Base-by-base conservation (phyloP, 2,888 invertebrate species). In the Cryptocheilus praepositus region DNA sequence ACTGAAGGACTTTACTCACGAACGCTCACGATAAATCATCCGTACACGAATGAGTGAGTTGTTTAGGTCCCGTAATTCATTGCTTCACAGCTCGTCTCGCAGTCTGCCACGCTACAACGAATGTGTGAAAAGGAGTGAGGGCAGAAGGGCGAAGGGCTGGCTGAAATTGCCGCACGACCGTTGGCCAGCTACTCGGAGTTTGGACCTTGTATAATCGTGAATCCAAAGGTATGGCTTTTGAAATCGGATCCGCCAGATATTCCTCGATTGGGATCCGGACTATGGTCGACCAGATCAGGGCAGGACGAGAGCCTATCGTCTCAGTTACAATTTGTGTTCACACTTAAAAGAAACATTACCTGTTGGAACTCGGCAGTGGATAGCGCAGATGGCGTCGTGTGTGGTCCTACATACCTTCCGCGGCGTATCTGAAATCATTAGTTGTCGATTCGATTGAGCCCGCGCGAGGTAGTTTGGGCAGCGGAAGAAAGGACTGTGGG, bases 301-400 rank as follows among this genome's bases (percentile, higher is more conserved):
- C 61, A 63, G 52, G 60, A 53, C 67, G 61, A 70, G 70, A 73
- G 77, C 78, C 79, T 83, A 85, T 86, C 86, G 86, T 87, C 86
- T 87, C 87, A 86, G 87, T 87, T 87, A 87, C 87, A 87, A 87
- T 87, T 87, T 87, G 87, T 87, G 87, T 87, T 87, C 85, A 86
- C 87, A 87, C 87, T 87, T 86, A 86, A 87, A 87, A 87, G 86
- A 87, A 87, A 87, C 87, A 87, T 87, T 87, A 87, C 85, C 86
- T 83, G 70, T 71, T 74, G 76, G 81, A 80, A 76, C 79, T 80
- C 67, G 73, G 74, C 75, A 71, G 82, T 80, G 80, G 79, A 79
- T 79, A 79, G 80, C 74, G 81, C 76, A 73, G 80, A 79, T 72
- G 73, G 76, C 76, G 70, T 77, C 85, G 84, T 86, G 86, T 87